Evolutionary conservation across 2,113 vertebrate species (phyloP).

Genomic region (Perca fluviatilis): DNA sequence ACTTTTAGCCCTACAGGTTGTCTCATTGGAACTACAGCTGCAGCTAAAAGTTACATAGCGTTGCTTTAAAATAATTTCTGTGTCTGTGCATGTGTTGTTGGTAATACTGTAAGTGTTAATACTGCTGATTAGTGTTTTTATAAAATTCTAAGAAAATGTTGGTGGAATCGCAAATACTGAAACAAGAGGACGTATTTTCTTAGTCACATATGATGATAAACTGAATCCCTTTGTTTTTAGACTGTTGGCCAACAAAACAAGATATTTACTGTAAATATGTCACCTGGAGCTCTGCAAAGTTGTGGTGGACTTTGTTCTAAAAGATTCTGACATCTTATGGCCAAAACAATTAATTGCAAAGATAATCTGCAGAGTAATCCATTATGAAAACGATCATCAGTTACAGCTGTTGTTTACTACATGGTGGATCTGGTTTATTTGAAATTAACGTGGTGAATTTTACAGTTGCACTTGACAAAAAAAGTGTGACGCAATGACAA

Average conservation of each 20-base stretch:
- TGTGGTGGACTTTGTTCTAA: too few species aligned
- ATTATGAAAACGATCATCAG: not conserved
- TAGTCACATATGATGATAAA: not conserved
- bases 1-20: too few species aligned
- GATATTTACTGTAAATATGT: not conserved
- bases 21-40: too few species aligned
- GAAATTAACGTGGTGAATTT: not conserved
- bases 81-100: not conserved
- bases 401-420: not conserved
- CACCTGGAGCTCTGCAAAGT: not conserved
- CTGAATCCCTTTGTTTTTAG: not conserved
- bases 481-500: too few species aligned
- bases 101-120: not conserved
- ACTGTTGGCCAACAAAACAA: not conserved
- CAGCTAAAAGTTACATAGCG: too few species aligned
- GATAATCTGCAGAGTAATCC: not conserved
- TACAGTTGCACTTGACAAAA: too few species aligned
- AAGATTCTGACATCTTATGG: not conserved
- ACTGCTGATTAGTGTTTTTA: not conserved
- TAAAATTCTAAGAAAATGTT: not conserved
- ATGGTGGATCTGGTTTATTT: not conserved
- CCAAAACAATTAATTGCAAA: not conserved
- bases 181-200: not conserved
- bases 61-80: too few species aligned
- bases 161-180: too few species aligned